Base-by-base conservation (phyloP, 2,888 invertebrate species). In the Crossocerus cetratus region DNA sequence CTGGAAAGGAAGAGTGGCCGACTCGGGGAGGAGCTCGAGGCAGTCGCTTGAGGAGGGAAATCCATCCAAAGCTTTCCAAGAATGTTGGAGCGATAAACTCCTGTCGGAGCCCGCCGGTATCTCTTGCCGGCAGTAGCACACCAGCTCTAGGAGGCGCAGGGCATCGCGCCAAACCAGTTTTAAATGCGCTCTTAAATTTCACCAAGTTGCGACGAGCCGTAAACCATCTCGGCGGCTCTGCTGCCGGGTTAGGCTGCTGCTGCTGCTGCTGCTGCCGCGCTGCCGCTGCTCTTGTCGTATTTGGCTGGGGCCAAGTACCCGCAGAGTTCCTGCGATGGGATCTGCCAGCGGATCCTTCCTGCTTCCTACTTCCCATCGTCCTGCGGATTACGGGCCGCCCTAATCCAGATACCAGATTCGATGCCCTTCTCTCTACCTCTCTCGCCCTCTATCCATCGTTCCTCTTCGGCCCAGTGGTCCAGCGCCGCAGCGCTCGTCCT, bases 81-180 rank as follows among this genome's bases (percentile, higher is more conserved):
- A 89, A 89, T 89, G 88, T 87, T 85, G 85, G 84, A 85, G 86
- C 88, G 89, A 89, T 89, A 89, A 89, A 89, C 88, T 89, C 83
- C 84, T 87, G 88, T 89, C 84, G 86, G 87, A 84, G 83, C 83
- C 84, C 76, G 83, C 82, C 81, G 87, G 85, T 87, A 88, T 88
- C 88, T 88, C 86, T 84, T 79, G 78, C 81, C 79, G 83, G 84
- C 86, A 86, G 86, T 83, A 82, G 83, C 83, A 81, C 32, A 32
- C 32, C 32, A 32, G 84, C 86, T 85, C 84, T 80, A 82, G 82
- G 85, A 86, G 86, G 86, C 85, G 84, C 83, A 89, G 89, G 89
- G 89, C 89, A 89, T 86, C 87, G 87, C 88, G 89, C 89, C 89
- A 89, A 89, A 90, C 89, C 89, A 89, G 89, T 89, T 89, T 89